Base-by-base conservation (phyloP, 2,797 vertebrate species). In the Menidia menidia region DNA sequence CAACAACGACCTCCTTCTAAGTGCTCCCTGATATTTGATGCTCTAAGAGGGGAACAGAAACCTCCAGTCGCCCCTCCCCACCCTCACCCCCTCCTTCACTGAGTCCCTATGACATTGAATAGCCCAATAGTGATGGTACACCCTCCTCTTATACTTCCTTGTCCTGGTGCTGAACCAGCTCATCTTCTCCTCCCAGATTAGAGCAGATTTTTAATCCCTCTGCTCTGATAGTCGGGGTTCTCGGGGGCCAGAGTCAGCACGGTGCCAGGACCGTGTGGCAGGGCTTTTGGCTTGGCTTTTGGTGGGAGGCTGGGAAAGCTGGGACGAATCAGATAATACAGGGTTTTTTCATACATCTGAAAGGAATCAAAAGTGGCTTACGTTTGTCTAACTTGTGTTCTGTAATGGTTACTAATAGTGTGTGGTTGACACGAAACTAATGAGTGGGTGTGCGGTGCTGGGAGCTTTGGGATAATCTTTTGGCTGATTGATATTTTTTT, bases 141-240 rank as follows among this genome's bases (percentile, higher is more conserved):
- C 48, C 39, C 60, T 66, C 30, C 48, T 67, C 54, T 66, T 73
- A 14, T 30, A 53, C 57, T 52, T 58, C 60, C 68, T 77, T 84
- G 69, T 78, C 80, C 83, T 43, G 64, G 58, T 82, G 71, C 73
- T 87, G 81, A 89, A 76, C 81, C 64, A 73, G 72, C 60, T 86
- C 84, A 75, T 83, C 71, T 68, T 77, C 80, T 83, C 60, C 68
- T 75, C 65, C 60, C 83, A 89, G 89, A 90, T 92, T 92, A 90
- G 61, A 77, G 70, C 82, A 82, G 86, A 92, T 90, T 90, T 89
- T 85, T 88, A 89, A 92, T 91, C 88, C 73, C 81, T 69, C 73
- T 82, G 75, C 85, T 88, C 67, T 19, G 31, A 71, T 81, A 67
- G 71, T 87, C 68, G 74, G 80, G 72, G 58, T 65, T 82, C 54